Conservation (phyloP, 2,113 vertebrate species). For the Cephalopterus ornatus region DNA sequence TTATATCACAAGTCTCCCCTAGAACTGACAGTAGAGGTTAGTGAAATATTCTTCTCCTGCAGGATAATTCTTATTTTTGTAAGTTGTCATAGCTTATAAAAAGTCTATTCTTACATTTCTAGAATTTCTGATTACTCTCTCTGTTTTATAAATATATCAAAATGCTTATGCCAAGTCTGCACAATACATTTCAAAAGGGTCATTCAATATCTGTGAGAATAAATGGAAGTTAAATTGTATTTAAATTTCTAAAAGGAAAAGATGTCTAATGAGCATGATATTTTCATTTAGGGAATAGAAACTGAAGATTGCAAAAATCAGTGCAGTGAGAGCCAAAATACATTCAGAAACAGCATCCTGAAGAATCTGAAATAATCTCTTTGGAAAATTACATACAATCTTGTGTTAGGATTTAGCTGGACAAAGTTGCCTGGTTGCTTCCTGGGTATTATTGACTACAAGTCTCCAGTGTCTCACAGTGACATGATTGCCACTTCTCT, state of each 20-base stretch:
- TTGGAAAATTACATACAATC: not conserved
- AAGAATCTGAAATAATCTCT: slow-evolving; percentile 2
- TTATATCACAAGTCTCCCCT: not conserved
- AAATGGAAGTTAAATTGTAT: not conserved
- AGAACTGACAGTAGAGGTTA: not conserved
- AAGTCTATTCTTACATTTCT: not conserved
- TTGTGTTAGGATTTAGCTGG: not conserved
- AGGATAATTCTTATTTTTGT: not conserved
- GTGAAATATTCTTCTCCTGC: not conserved
- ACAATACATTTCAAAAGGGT: not conserved
- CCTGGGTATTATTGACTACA: not conserved
- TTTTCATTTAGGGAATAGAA: not conserved
- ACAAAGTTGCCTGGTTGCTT: not conserved
- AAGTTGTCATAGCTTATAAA: not conserved
- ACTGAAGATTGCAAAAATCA: not conserved
- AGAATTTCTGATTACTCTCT: not conserved
- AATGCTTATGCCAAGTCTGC: not conserved
- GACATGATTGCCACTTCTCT: slow-evolving; percentile 42
- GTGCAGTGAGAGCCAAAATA: not conserved
- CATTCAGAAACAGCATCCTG: not conserved
- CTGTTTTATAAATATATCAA: not conserved
- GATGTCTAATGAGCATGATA: not conserved
- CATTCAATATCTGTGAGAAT: not conserved
- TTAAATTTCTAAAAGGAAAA: not conserved
- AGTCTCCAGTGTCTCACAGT: slow-evolving; percentile 19